Percentiles rank a stretch among this genome's conserved stretches.
phyloP scores from a whole-genome alignment of 1,140 invertebrate species.

The Zaprionus capensis region DNA sequence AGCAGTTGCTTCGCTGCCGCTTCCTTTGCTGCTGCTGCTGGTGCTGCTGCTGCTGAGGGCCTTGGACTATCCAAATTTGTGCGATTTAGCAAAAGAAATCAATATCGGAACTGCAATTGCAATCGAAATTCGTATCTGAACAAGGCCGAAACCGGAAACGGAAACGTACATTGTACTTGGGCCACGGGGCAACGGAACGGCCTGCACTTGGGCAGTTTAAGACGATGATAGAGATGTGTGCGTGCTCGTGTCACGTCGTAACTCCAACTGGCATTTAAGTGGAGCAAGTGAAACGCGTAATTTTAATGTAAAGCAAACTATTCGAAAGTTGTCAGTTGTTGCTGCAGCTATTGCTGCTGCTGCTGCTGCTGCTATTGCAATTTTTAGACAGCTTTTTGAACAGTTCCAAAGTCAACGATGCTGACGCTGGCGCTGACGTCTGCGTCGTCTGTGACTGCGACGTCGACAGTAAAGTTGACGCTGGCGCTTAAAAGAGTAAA shows the following conservation, averaged over 20 bases:
- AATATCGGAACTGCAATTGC: background rate
- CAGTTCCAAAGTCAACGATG: constrained; percentile 28
- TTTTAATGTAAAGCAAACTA: constrained; percentile 42
- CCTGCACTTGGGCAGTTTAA: background rate
- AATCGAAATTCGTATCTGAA: constrained; percentile 4
- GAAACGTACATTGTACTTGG: background rate
- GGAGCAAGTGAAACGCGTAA: constrained; percentile 10
- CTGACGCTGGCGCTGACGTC: constrained; percentile 3
- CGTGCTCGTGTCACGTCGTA: background rate
- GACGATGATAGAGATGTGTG: constrained; percentile 1
- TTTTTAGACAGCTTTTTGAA: constrained; percentile 36
- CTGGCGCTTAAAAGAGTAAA: constrained; percentile 69
- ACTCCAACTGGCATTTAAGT: constrained; percentile 15
- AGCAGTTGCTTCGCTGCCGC: background rate
- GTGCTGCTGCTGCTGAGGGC: background rate
- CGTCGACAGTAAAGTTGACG: constrained; percentile 28
- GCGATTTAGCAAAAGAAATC: background rate
- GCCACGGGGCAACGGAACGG: background rate
- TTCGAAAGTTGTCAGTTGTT: constrained; percentile 31
- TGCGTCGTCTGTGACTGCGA: background rate
- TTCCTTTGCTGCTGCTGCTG: background rate
- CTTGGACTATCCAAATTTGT: constrained; percentile 1
- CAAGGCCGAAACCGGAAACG: constrained; percentile 7
- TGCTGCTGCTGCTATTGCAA: constrained; percentile 17
- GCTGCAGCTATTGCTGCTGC: background rate